phyloP scores from a whole-genome alignment of 2,888 invertebrate genomes.

The Cheilosia vernalis region DNA sequence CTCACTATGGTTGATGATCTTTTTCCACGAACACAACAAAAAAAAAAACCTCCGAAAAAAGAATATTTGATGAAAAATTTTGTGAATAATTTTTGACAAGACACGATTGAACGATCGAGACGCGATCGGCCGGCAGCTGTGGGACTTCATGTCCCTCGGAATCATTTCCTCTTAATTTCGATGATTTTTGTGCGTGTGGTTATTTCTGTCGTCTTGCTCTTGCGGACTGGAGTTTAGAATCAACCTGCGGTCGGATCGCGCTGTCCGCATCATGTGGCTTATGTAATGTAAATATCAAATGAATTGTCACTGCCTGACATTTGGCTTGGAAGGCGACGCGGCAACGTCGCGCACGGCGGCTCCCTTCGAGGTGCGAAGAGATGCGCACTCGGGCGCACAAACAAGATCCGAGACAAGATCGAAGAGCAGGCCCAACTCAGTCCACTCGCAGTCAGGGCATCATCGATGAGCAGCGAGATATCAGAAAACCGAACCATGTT shows the following conservation, averaged over 20 bases:
- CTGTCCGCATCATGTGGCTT: constrained; percentile 61
- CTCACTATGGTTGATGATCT: constrained; percentile 56
- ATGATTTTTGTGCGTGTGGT: constrained; percentile 35
- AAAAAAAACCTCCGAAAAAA: constrained; percentile 10
- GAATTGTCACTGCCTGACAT: constrained; percentile 75
- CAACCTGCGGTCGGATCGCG: constrained; percentile 66
- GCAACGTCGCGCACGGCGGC: constrained; percentile 5
- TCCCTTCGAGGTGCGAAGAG: constrained; percentile 70
- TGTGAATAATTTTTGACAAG: constrained; percentile 75
- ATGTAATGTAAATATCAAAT: constrained; percentile 74
- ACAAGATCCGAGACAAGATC: constrained; percentile 74
- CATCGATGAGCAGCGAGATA: constrained; percentile 74
- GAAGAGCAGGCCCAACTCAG: constrained; percentile 59
- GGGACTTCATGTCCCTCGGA: constrained; percentile 63
- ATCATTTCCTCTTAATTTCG: constrained; percentile 69
- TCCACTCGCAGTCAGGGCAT: constrained; percentile 19
- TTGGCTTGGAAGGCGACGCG: constrained; percentile 51
- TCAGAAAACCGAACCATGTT: constrained; percentile 73
- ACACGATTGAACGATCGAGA: constrained; percentile 74
- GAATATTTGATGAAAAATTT: constrained; percentile 73
- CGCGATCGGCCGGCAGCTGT: constrained; percentile 60
- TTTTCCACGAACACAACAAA: constrained; percentile 63
- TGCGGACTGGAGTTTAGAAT: constrained; percentile 34
- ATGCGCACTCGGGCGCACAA: constrained; percentile 71
- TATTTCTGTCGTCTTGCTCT: not conserved